Evolutionary conservation across 2,113 vertebrate genomes (phyloP), one percentile per base, ranked within the genome.

Genomic region (Oryzias curvinotus): DNA sequence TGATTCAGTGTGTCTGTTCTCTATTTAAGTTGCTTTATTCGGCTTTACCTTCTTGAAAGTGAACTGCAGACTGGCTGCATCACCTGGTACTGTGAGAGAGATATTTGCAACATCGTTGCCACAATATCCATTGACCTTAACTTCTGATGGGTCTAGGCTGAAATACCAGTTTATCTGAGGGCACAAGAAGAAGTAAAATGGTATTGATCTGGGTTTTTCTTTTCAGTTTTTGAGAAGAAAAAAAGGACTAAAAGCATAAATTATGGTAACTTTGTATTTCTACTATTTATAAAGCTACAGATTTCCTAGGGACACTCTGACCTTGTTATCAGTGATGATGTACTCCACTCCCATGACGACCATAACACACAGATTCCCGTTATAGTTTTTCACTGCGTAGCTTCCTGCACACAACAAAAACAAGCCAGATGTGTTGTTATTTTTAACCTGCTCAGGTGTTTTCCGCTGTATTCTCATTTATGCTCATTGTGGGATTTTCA

Each of bases 11-110:
- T 30, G 8, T 36, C n/a, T 12, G n/a, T 48, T 17, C 44, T 17
- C 44, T 16, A 8, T 23, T 52, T 17, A 7, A 8, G 26, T 4
- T 4, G 15, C 14, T 52, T 55, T 14, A 1, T 19, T 18, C 18
- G 25, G 26, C 1, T 5, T 21, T 90, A 98, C 97, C 93, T 95
- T 93, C 44, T 16, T 82, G 82, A 98, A 96, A 5, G 19, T 87
- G 78, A 98, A 75, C 71, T 89, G 85, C 71, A 98, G 75, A 78
- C 84, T 88, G 65, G 93, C 93, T 0, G 73, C 75, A 0, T 64
- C 78, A 57, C 61, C 21, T 0, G 71, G 56, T 79, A 97, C 92
- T 1, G 73, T 84, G 62, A 98, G 59, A 14, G 80, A 91, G 16
- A 98, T 80, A 15, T 86, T 47, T 13, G 93, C 85, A 1, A 43